A percentile compares a stretch with the other conserved stretches of the same genome.
Evolutionary conservation across 2,113 vertebrate species (phyloP).

Genomic region (Pristiophorus japonicus): DNA sequence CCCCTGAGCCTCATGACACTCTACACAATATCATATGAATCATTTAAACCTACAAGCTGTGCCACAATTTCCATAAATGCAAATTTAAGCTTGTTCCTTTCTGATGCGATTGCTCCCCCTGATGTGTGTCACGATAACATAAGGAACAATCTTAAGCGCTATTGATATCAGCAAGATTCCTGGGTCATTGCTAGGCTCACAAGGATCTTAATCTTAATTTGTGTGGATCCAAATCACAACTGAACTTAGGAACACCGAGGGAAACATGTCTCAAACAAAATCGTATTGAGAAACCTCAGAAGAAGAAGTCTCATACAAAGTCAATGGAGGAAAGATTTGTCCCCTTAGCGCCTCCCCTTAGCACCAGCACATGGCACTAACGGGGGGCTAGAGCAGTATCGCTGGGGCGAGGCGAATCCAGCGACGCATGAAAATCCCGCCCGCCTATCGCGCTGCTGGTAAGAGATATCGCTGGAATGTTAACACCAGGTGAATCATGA

Average conservation of each 20-base stretch:
- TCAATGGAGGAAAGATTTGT: no score
- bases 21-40: neutral
- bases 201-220: neutral
- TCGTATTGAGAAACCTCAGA: neutral
- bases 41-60: neutral
- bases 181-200: neutral
- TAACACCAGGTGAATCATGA: no score
- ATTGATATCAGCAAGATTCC: neutral
- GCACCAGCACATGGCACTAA: no score
- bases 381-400: no score
- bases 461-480: no score
- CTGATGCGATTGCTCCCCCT: neutral
- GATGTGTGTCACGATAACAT: neutral
- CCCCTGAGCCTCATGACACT: neutral
- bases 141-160: neutral
- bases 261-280: neutral
- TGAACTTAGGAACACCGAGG: neutral
- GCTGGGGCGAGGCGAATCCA: no score
- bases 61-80: neutral
- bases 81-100: conserved; percentile 3
- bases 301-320: no score
- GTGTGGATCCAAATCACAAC: neutral
- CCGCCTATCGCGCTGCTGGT: no score
- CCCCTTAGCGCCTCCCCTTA: no score
- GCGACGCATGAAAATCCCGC: no score